Evolutionary conservation across 2,888 invertebrate genomes (phyloP).

Genomic region (Himalopsyche tibetana): DNA sequence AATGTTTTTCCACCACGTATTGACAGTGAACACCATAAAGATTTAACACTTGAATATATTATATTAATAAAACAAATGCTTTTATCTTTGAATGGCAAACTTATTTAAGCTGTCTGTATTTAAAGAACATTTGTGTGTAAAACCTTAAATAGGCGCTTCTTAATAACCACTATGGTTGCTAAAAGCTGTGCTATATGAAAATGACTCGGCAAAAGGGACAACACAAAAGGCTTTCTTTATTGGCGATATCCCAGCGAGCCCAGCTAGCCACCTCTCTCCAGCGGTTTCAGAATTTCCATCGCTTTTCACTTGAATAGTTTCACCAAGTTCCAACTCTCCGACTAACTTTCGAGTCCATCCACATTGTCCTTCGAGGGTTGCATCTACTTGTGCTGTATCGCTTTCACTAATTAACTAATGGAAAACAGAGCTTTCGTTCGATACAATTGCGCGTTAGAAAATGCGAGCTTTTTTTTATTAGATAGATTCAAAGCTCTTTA

Average conservation of each 20-base stretch:
- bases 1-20: too few species aligned
- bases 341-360: neutral
- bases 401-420: neutral
- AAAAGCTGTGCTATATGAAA: neutral
- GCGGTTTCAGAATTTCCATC: neutral
- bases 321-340: neutral
- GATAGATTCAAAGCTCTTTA: too few species aligned
- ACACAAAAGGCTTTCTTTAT: constrained; percentile 1
- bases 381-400: neutral
- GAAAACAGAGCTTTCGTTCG: constrained; percentile 8
- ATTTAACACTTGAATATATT: too few species aligned
- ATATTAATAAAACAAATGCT: too few species aligned
- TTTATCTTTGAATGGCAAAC: too few species aligned
- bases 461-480: neutral
- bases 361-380: neutral
- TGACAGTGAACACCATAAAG: too few species aligned
- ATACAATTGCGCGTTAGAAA: neutral
- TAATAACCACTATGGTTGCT: neutral
- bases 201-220: neutral
- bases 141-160: too few species aligned
- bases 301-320: neutral
- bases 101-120: too few species aligned
- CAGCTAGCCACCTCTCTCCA: neutral
- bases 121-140: too few species aligned
- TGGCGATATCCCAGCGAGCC: neutral